Evolutionary conservation across 2,797 vertebrate species (phyloP), one percentile per base, ranked within the genome.

Genomic region (Trachops cirrhosus): DNA sequence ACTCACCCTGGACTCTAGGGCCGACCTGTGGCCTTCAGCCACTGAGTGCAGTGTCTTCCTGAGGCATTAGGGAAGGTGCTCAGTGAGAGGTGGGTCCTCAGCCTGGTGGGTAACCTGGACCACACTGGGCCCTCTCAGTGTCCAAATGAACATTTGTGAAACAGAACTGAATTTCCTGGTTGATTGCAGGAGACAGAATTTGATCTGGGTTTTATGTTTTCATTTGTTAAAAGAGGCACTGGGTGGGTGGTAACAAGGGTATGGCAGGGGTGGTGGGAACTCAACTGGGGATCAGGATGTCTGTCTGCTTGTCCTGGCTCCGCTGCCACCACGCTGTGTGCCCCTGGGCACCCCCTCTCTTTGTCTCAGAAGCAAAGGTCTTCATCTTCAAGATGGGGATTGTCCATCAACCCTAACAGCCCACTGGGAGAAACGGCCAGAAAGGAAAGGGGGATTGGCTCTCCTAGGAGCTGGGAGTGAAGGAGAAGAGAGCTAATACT

Each of bases 141-240:
- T 67, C 48, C 87, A 95, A 85, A 9, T 68, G 77, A 93, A 95
- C 90, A 83, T 91, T 90, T 67, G 85, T 95, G 77, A 87, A 86
- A 64, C 26, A 9, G 67, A 97, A 97, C 24, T 79, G 50, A 89
- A 92, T 96, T 96, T 91, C 32, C 90, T 24, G 46, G 94, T 97
- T 46, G 34, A 93, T 91, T 87, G 52, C 78, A 95, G 78, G 77
- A 84, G 70, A 41, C 44, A 62, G 94, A 92, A 95, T 97, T 95
- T 91, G 96, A 97, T 97, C 96, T 93, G 78, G 82, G 95, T 79
- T 85, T 95, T 94, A 91, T 82, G 77, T 89, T 86, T 86, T 78
- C 74, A 92, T 84, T 79, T 91, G 93, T 94, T 92, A 92, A 91
- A 89, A 41, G 62, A 89, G 77, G 71, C 50, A 7, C 22, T 44